A percentile compares a stretch with the other conserved stretches of the same genome.
Evolutionary conservation across 2,888 invertebrate species (phyloP).

Genomic region (Ariolimax columbianus): DNA sequence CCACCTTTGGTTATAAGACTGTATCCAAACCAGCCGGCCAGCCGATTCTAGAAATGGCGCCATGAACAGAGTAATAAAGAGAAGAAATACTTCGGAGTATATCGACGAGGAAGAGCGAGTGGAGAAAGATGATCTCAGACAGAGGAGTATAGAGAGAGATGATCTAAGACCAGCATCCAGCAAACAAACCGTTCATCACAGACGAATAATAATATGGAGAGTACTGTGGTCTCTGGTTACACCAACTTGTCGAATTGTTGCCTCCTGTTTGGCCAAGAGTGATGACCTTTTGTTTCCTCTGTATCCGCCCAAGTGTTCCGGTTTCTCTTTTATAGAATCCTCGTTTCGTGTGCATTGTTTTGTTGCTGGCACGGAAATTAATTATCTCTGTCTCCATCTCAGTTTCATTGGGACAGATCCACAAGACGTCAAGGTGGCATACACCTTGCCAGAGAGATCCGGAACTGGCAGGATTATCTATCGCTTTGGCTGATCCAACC

Average conservation of each 20-base stretch:
- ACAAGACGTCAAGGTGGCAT: neutral
- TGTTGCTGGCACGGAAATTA: neutral
- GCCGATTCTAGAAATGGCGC: too few relatives aligned
- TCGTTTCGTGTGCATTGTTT: neutral
- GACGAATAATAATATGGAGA: neutral
- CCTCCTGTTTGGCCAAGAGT: neutral
- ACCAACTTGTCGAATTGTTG: slow-evolving; percentile 5
- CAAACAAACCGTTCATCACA: neutral
- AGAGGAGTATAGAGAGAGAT: too few relatives aligned
- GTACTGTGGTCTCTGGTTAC: neutral
- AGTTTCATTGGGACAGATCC: neutral
- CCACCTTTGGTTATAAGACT: too few relatives aligned
- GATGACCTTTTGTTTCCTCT: neutral
- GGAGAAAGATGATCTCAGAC: too few relatives aligned
- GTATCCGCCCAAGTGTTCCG: neutral
- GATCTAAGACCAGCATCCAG: too few relatives aligned
- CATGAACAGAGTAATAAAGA: too few relatives aligned
- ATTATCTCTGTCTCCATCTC: neutral
- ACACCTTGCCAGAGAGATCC: neutral
- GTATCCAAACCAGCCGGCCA: too few relatives aligned
- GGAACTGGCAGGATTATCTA: too few relatives aligned
- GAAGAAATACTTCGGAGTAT: too few relatives aligned
- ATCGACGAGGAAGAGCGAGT: too few relatives aligned
- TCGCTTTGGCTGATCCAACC: too few relatives aligned
- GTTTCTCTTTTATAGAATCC: neutral